Base-by-base conservation (phyloP, 2,797 vertebrate genomes). In the Gephyroberyx darwinii region DNA sequence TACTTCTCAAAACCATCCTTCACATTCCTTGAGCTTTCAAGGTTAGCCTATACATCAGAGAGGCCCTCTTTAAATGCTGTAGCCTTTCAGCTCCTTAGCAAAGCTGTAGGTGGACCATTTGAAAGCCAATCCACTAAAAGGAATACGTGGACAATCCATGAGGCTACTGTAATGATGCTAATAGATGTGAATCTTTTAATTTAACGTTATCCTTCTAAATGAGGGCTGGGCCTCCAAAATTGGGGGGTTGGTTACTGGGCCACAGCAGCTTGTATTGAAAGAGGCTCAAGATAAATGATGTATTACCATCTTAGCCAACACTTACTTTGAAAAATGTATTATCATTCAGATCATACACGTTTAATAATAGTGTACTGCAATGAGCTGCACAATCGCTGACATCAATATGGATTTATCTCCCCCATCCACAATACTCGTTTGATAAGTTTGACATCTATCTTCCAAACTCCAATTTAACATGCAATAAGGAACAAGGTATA, bases 141-240 rank as follows among this genome's bases (percentile, higher is more conserved):
- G 54, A 20, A 35, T 69, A 52, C 77, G 65, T 77, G 69, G 81
- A 76, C 60, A 71, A 82, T 80, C 45, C 1, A 16, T 2, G 26
- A 26, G 26, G 26, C 26, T 26, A 26, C 26, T 26, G 26, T 26
- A 26, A 26, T 26, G 2, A 3, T 60, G 71, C 58, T 70, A 71
- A 78, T 72, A 71, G 60, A 75, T 55, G 63, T 58, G 52, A 71
- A 73, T 63, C 62, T 26, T 26, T 26, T 4, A 26, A 26, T 26
- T 26, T 26, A 26, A 26, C 26, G 26, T 26, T 26, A 26, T 26
- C 26, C 26, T 26, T 26, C 4, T 26, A 26, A 26, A 26, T 26
- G 26, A 26, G 26, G 26, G 26, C 26, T 2, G 26, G 26, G 26
- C 26, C 26, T 26, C 2, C 26, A 26, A 26, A 26, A 26, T 26